Evolutionary conservation across 2,888 invertebrate genomes (phyloP), one percentile per base, ranked within the genome.

Genomic region (Cephus rjabovi): DNA sequence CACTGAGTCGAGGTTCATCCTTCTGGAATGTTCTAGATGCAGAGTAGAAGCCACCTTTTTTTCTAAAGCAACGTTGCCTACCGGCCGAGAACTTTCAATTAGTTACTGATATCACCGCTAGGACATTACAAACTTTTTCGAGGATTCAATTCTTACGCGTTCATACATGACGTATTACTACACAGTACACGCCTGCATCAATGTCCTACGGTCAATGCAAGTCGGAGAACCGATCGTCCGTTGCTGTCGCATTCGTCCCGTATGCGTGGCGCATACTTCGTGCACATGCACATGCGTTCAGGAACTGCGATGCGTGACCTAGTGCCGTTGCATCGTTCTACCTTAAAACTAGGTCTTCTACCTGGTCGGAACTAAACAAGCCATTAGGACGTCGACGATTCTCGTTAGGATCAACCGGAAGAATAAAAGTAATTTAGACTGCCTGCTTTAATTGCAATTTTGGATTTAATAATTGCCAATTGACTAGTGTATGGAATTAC

Each of bases 301-400:
- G 90, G 89, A 90, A 90, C 89, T 90, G 89, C 89, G 87, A 90
- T 90, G 90, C 90, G 90, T 91, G 91, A 91, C 91, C 91, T 90
- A 91, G 77, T 75, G 74, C 77, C 76, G 73, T 33, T 70, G 56
- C 56, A 37, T 73, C 73, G 77, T 74, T 76, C 71, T 76, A 77
- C 77, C 76, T 78, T 75, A 69, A 87, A 90, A 89, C 90, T 90
- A 90, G 90, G 90, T 90, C 90, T 90, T 88, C 87, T 56, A 56
- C 87, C 86, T 88, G 87, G 89, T 88, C 89, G 83, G 85, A 86
- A 86, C 88, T 86, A 86, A 85, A 79, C 81, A 81, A 56, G 56
- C 9, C 23, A 23, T 56, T 23, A 23, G 56, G 56, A 56, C 56
- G 6, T 56, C 1, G 23, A 40, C 0, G 40, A 40, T 40, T 40